Evolutionary conservation across 2,113 vertebrate genomes (phyloP).

Genomic region (Hemibagrus wyckioides): DNA sequence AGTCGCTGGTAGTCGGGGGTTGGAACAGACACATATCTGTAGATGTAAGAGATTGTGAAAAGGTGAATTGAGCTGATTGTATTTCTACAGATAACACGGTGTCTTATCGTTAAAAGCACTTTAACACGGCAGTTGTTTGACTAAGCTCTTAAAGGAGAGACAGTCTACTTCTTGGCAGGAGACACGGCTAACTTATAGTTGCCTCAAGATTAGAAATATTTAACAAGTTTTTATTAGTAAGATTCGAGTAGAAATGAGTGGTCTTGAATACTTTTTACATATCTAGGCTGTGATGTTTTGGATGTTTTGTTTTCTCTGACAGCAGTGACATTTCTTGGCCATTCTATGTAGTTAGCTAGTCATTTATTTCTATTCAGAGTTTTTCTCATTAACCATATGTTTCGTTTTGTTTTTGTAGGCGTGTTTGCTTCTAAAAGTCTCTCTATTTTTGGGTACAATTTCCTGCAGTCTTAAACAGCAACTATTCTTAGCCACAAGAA

Average conservation of each 20-base stretch:
- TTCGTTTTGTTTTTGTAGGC: slow-evolving; percentile 1
- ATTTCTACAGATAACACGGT: slow-evolving; percentile 23
- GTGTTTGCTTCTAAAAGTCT: slow-evolving; percentile 14
- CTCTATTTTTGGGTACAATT: slow-evolving; percentile 43
- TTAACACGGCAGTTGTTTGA: slow-evolving; percentile 17
- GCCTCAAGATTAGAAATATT: neutral
- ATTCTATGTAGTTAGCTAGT: neutral
- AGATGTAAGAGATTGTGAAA: slow-evolving; percentile 19
- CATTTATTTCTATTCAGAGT: neutral
- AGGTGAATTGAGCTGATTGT: slow-evolving; percentile 26
- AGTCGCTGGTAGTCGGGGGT: neutral
- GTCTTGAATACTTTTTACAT: neutral
- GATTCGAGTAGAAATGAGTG: neutral
- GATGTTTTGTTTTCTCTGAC: neutral
- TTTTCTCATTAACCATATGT: neutral
- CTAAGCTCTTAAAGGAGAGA: neutral
- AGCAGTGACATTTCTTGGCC: neutral
- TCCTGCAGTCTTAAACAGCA: slow-evolving; percentile 24
- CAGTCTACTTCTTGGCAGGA: neutral
- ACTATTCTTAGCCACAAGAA: slow-evolving; percentile 42
- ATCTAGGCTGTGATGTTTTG: neutral
- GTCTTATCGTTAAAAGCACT: slow-evolving; percentile 1
- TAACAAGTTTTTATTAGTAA: neutral
- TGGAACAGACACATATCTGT: slow-evolving; percentile 11
- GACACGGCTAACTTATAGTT: neutral